Evolutionary conservation across 2,113 vertebrate genomes (phyloP), one percentile per base, ranked within the genome.

Genomic region (Typhlomys cinereus): DNA sequence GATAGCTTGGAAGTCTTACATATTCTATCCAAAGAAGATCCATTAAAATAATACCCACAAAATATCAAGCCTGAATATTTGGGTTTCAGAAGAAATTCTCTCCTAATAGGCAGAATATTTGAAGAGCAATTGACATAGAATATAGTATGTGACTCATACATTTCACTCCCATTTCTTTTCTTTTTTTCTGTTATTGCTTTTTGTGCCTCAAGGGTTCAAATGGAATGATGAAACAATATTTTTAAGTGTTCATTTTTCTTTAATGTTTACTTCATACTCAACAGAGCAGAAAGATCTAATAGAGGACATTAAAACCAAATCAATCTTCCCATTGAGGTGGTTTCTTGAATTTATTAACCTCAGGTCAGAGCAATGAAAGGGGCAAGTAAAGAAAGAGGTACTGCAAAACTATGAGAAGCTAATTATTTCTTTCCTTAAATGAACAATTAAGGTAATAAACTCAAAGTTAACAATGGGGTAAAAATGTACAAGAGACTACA

Each of bases 231-330:
- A 73, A 94, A 95, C 67, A 83, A 4, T 67, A 73, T 66, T 92
- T 92, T 82, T 57, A 94, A 96, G 36, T 85, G 1, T 17, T 74
- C n/a, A 70, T 75, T 96, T 70, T 90, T 73, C 66, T 94, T 94
- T 90, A 36, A 89, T 52, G 73, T 80, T 44, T 85, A 92, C 46
- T 86, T 79, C 10, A 82, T 70, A 89, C 5, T 18, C 69, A 94
- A 18, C 27, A 89, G 27, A 89, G 36, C 59, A 88, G 83, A 94
- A 96, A 96, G 34, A 94, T 48, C 27, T 64, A 95, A 96, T 93
- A 85, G 11, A 95, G 90, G 73, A 82, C 0, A 52, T 91, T 92
- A 79, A 34, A 39, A 82, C 95, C 88, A 93, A 90, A 93, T 87
- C 34, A 73, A 50, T 78, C 13, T 14, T 52, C 52, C 36, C n/a